Conservation (phyloP, 53 echinoderm and acorn worm genomes). For the Holothuria scabra region DNA sequence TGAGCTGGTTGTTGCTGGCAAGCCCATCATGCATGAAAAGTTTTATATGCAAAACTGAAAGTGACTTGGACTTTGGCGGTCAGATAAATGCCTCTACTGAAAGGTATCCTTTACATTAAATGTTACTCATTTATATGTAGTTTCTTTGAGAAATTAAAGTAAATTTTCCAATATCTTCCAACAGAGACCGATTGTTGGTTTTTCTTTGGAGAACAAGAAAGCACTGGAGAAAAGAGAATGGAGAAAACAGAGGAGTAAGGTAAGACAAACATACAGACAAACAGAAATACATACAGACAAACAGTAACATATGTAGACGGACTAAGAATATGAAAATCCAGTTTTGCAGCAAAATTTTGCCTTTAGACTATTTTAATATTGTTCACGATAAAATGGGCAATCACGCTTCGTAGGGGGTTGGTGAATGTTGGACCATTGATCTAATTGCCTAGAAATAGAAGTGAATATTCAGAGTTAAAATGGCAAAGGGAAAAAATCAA, state of each 20-base stretch:
- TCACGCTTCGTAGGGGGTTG: too few species aligned
- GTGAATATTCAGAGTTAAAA: too few species aligned
- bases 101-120: too few species aligned
- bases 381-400: background rate
- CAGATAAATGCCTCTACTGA: too few species aligned
- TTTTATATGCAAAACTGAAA: too few species aligned
- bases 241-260: conserved; percentile 61
- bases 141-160: background rate
- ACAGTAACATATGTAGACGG: background rate
- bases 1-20: too few species aligned
- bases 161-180: background rate
- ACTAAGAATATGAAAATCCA: background rate
- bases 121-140: too few species aligned
- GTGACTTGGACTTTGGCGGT: too few species aligned
- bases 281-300: background rate
- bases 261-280: conserved; percentile 34
- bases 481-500: too few species aligned
- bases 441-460: too few species aligned
- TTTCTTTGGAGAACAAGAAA: conserved; percentile 87
- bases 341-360: background rate
- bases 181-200: conserved; percentile 94
- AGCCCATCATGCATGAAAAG: too few species aligned
- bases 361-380: background rate
- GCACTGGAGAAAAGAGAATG: conserved; percentile 79
- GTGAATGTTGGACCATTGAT: too few species aligned